Conservation (phyloP, 2,797 vertebrate genomes). For the Pantherophis vulpinus region DNA sequence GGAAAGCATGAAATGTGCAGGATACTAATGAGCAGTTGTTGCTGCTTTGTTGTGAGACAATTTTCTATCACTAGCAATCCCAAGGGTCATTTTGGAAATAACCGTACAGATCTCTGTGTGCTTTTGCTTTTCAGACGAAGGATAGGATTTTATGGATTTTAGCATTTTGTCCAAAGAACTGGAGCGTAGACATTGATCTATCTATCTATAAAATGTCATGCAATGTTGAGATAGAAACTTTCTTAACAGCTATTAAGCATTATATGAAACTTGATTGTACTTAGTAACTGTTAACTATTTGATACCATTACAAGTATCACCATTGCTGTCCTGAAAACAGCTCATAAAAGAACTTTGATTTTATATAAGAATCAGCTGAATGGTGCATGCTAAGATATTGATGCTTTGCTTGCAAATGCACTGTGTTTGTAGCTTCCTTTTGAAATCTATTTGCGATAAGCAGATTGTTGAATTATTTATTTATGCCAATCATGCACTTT, state of each 20-base stretch:
- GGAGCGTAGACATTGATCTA: conserved; percentile 44
- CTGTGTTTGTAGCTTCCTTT: background rate
- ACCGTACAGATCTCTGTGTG: conserved; percentile 41
- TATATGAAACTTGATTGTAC: conserved; percentile 10
- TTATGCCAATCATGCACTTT: background rate
- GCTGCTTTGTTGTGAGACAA: background rate
- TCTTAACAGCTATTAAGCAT: conserved; percentile 11
- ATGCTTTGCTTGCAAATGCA: background rate
- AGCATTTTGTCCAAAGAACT: conserved; percentile 49
- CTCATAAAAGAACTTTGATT: background rate
- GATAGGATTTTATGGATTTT: conserved; percentile 54
- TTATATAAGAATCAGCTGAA: background rate
- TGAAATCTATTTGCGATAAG: background rate
- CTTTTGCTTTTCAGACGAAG: conserved; percentile 39
- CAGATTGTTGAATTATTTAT: background rate
- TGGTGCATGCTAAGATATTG: background rate
- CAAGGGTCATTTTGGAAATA: conserved; percentile 4
- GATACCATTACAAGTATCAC: background rate
- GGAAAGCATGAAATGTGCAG: background rate
- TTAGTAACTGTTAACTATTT: conserved; percentile 13
- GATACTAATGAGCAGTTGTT: background rate
- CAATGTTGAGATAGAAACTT: conserved; percentile 25
- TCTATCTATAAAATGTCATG: conserved; percentile 31
- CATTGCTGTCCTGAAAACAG: background rate
- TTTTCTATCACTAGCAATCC: conserved; percentile 17